A percentile compares a stretch with the other conserved stretches of the same genome.
Conservation (phyloP, 2,888 invertebrate genomes). For the Acanthopleura granulata region DNA sequence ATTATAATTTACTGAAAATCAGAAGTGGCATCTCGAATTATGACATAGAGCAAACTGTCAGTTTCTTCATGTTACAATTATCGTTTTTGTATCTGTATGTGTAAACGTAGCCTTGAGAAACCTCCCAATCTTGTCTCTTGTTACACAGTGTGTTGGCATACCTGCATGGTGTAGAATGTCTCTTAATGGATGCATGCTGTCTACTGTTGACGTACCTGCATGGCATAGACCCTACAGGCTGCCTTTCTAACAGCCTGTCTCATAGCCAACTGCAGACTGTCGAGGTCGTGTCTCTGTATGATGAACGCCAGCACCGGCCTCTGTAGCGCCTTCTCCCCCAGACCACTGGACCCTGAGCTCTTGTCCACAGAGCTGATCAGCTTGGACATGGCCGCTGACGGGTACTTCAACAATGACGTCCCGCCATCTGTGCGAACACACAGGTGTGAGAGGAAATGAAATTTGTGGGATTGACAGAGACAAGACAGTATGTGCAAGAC, state of each 20-base stretch:
- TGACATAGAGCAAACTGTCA: too few relatives aligned
- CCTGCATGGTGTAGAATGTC: too few relatives aligned
- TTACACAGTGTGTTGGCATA: too few relatives aligned
- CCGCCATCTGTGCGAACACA: constrained; percentile 75
- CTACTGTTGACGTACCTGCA: constrained; percentile 75
- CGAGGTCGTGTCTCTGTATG: constrained; percentile 82
- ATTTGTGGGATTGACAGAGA: too few relatives aligned
- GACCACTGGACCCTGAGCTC: constrained; percentile 30
- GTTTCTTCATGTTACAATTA: too few relatives aligned
- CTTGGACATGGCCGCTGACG: constrained; percentile 87
- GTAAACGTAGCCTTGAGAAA: too few relatives aligned
- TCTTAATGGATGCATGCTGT: too few relatives aligned
- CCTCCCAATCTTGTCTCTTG: too few relatives aligned
- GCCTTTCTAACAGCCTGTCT: constrained; percentile 83
- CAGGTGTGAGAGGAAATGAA: background rate
- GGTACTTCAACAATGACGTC: constrained; percentile 87
- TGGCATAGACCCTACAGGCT: constrained; percentile 81
- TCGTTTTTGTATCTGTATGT: too few relatives aligned
- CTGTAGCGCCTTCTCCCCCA: constrained; percentile 72
- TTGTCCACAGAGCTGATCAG: constrained; percentile 72
- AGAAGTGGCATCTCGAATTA: too few relatives aligned
- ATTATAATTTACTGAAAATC: too few relatives aligned
- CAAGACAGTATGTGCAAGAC: too few relatives aligned
- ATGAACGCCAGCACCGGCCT: constrained; percentile 91
- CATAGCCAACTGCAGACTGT: constrained; percentile 86